These are phyloP conservation scores for Parnassius mnemosyne DNA, from an alignment of 2,888 invertebrate species.

Conservation along the genomic window DNA sequence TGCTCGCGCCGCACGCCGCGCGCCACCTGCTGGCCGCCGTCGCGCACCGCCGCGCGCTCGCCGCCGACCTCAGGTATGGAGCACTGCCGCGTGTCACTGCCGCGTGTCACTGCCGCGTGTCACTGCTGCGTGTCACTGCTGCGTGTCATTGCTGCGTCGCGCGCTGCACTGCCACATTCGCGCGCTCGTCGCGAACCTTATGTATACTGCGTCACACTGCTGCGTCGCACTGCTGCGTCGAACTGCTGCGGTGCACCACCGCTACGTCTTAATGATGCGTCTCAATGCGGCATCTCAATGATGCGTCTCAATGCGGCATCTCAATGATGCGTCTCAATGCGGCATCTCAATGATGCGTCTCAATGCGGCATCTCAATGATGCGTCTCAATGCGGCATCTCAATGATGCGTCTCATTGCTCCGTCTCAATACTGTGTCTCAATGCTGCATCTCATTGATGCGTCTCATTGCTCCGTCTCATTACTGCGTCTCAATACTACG, in stretches of 20 bases:
- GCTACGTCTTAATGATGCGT: constrained; percentile 44
- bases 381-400: constrained; percentile 85
- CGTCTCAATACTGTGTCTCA: constrained; percentile 68
- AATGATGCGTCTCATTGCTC: constrained; percentile 80
- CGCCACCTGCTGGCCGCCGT: constrained; percentile 82
- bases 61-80: constrained; percentile 82
- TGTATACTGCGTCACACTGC: constrained; percentile 31
- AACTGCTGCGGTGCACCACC: too few species aligned
- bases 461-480: constrained; percentile 21
- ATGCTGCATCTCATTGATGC: constrained; percentile 80
- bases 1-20: constrained; percentile 82
- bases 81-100: too few species aligned
- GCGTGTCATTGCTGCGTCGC: constrained; percentile 79
- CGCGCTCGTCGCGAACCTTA: constrained; percentile 85
- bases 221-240: too few species aligned
- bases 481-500: background rate
- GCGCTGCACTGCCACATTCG: constrained; percentile 87
- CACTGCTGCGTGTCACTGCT: too few species aligned
- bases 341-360: constrained; percentile 83
- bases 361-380: constrained; percentile 60
- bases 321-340: constrained; percentile 83
- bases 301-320: constrained; percentile 76
- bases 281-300: constrained; percentile 37
- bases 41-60: constrained; percentile 85
- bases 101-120: too few species aligned